These are phyloP conservation scores for Teleiodes luculella DNA, from an alignment of 2,888 invertebrate genomes.

Conservation along the genomic window DNA sequence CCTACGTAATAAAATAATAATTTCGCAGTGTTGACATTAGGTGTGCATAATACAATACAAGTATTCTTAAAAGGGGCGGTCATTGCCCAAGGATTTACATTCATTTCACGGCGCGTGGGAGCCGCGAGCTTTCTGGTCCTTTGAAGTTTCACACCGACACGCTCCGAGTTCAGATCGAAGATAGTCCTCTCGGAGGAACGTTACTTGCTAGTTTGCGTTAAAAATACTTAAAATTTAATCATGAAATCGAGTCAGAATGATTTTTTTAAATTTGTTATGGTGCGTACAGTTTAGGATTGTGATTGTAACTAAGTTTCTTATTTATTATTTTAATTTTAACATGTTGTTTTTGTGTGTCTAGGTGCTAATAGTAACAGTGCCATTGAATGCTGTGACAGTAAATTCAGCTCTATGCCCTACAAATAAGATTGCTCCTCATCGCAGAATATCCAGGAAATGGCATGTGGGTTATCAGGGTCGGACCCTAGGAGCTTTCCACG, in stretches of 20 bases:
- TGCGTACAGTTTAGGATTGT: conserved; percentile 1
- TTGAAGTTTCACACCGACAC: conserved; percentile 29
- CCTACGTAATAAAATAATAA: background rate
- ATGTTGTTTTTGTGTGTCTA: conserved; percentile 26
- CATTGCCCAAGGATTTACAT: conserved; percentile 56
- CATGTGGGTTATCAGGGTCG: conserved; percentile 33
- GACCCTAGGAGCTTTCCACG: conserved; percentile 56
- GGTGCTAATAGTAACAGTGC: conserved; percentile 34
- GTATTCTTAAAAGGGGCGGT: conserved; percentile 30
- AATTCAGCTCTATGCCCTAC: conserved; percentile 60
- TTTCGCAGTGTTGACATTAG: conserved; percentile 7
- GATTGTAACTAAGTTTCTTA: background rate
- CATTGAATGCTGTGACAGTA: conserved; percentile 51
- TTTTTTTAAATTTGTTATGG: background rate
- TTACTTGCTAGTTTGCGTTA: conserved; percentile 18
- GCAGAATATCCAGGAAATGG: conserved; percentile 37
- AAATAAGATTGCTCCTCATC: conserved; percentile 67
- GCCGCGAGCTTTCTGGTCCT: conserved; percentile 28
- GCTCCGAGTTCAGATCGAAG: conserved; percentile 47
- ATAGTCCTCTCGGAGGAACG: conserved; percentile 40
- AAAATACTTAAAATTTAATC: conserved; percentile 4
- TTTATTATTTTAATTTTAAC: background rate
- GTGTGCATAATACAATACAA: too few relatives aligned
- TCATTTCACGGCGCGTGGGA: conserved; percentile 59
- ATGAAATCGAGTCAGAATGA: conserved; percentile 1